Conservation (phyloP, 2,113 vertebrate species). For the Empidonax alnorum region DNA sequence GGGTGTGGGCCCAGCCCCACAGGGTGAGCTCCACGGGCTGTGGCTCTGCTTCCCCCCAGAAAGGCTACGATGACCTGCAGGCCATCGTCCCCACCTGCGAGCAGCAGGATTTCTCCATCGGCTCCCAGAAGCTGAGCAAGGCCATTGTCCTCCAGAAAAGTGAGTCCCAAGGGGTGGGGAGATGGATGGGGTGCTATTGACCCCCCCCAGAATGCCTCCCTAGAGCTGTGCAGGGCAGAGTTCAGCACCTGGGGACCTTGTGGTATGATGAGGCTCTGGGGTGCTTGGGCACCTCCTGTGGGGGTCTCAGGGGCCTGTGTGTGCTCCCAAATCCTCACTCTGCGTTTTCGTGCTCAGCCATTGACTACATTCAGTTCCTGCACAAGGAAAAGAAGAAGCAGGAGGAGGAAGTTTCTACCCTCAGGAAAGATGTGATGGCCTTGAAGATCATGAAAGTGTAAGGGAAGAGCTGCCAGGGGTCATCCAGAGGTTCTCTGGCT, state of each 20-base stretch:
- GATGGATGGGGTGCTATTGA: too few relatives aligned
- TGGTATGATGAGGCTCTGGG: neutral
- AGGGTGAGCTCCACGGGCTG: accelerated
- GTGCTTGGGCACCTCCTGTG: neutral
- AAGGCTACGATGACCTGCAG: conserved; percentile 97
- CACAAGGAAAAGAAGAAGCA: conserved; percentile 99
- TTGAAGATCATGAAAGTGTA: conserved; percentile 99
- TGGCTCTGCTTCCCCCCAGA: conserved; percentile 74
- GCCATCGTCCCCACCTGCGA: conserved; percentile 95
- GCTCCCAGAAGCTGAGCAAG: conserved; percentile 96
- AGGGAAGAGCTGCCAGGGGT: conserved; percentile 62
- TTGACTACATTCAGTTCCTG: conserved; percentile 98
- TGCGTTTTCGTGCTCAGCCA: conserved; percentile 74
- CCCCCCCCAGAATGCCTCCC: accelerated
- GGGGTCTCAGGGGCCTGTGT: accelerated
- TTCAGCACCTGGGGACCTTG: neutral
- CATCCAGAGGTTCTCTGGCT: neutral
- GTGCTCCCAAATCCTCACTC: neutral
- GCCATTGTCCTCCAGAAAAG: conserved; percentile 96
- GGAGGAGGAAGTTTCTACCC: conserved; percentile 92
- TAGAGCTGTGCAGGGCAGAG: neutral
- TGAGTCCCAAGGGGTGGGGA: conserved; percentile 63
- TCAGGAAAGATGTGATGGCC: conserved; percentile 95
- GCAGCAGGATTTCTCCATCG: conserved; percentile 91
- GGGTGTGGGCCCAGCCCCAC: neutral